Evolutionary conservation across 2,113 vertebrate genomes (phyloP), one percentile per base, ranked within the genome.

Genomic region (Melanostigma gelatinosum): DNA sequence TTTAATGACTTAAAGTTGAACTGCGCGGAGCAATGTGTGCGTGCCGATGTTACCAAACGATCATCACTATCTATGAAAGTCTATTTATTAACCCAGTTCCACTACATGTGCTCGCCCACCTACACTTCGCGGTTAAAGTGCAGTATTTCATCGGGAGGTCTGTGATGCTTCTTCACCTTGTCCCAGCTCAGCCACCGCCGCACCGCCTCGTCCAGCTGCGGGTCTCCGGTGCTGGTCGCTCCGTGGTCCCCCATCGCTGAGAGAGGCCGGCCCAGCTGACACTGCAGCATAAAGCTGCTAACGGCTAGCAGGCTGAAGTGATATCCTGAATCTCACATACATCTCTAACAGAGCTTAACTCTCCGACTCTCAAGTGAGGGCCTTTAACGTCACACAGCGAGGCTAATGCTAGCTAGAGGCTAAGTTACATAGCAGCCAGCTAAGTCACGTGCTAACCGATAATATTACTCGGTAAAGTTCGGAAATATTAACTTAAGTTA

Each of bases 141-240:
- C 46, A 1, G 6, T 1, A 20, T 18, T 4, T 15, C 1, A 50
- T 1, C 2, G 6, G 13, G 42, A n/a, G 27, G 24, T 50, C 29
- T 42, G 32, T 32, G 32, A 32, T 32, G 32, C 4, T 32, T 32
- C 32, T 3, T 90, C 87, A 97, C 97, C 96, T 95, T 92, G 85
- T 98, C 97, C 97, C 97, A 98, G 63, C 86, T 85, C 50, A 97
- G 88, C 97, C 97, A 97, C 84, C 94, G 96, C 57, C 81, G 92
- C 71, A 97, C 87, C 29, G 95, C 95, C 63, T 89, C 90, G 90
- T 98, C 96, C 20, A 98, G 94, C 92, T 94, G 90, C 74, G 92
- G 88, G 85, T 98, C 97, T 6, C 96, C 97, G 71, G 95, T 97
- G 80, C 85, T 88, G 71, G 94, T 94, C 34, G 38, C 62, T 8